phyloP scores from a whole-genome alignment of 2,888 invertebrate species.

The Diachrysia chrysitis region DNA sequence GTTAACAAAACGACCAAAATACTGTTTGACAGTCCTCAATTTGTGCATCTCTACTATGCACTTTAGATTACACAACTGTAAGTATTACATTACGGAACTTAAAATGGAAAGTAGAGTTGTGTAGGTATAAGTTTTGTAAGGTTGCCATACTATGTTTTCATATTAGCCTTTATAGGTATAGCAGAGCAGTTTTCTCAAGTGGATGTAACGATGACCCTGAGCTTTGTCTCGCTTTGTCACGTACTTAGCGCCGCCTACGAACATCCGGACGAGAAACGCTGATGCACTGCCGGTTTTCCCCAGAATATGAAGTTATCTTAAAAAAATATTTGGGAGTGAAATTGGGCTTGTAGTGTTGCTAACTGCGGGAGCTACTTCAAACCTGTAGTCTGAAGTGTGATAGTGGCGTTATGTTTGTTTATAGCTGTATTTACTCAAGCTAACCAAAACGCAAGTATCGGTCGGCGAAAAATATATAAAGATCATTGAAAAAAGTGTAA shows the following conservation, averaged over 20 bases:
- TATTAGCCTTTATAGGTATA: background rate
- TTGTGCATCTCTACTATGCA: background rate
- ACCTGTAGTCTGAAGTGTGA: background rate
- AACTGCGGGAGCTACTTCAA: background rate
- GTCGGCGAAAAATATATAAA: background rate
- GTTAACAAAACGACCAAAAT: too few relatives aligned
- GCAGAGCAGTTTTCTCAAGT: conserved; percentile 3
- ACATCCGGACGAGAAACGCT: conserved; percentile 1
- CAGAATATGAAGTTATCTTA: background rate
- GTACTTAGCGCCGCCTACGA: background rate
- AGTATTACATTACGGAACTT: background rate
- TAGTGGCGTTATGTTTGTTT: background rate
- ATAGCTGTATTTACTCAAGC: background rate
- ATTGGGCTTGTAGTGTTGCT: conserved; percentile 2
- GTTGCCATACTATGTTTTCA: conserved; percentile 3
- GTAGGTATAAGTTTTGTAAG: background rate
- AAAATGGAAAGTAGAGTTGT: background rate
- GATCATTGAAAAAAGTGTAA: background rate
- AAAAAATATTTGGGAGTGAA: background rate
- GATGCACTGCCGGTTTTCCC: conserved; percentile 4
- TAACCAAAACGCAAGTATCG: background rate
- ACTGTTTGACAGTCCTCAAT: background rate
- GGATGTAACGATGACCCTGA: conserved; percentile 5
- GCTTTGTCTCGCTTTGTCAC: background rate
- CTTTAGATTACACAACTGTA: background rate